Base-by-base conservation (phyloP, 2,797 vertebrate species). In the Typhlichthys subterraneus region DNA sequence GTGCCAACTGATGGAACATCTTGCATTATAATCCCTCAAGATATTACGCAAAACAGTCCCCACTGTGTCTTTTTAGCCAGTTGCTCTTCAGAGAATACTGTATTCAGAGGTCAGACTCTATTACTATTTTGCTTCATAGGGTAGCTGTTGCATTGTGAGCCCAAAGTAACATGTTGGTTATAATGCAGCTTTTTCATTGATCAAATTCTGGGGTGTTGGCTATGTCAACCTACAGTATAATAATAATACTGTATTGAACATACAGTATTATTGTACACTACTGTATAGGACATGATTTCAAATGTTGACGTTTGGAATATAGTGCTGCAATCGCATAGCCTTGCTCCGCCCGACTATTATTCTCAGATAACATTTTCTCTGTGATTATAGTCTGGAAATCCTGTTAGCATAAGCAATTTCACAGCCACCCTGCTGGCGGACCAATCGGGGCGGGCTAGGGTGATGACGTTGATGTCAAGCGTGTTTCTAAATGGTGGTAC, bases 51-150 rank as follows among this genome's bases (percentile, higher is more conserved):
- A 58, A 69, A 62, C 70, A 55, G 69, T 55, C 58, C 78, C 80
- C 11, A 75, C 82, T 74, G 77, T n/a, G 63, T 59, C 60, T 66
- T 70, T 69, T 57, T 65, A 79, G 81, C 79, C 78, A 73, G 81
- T 73, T 81, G 76, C 59, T 46, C 82, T 75, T 65, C 68, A 85
- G 70, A 77, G 67, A 75, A 75, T 56, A 33, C 76, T 80, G 78
- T 80, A 82, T 73, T 69, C 80, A 85, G 80, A 88, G 83, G 86
- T 89, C 85, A 82, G 70, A 73, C 70, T 79, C 79, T 71, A 82
- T 83, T 82, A 23, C 23, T 23, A 76, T 85, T 74, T 71, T 59
- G 49, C 81, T 81, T 86, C 76, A 84, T 84, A 84, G 81, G 50
- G 79, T 57, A 46, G 14, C 69, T 78, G 74, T 84, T 74, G 72